A percentile compares a stretch with the other conserved stretches of the same genome.
Evolutionary conservation across 2,888 invertebrate species (phyloP).

Genomic region (Leptinotarsa juncta): DNA sequence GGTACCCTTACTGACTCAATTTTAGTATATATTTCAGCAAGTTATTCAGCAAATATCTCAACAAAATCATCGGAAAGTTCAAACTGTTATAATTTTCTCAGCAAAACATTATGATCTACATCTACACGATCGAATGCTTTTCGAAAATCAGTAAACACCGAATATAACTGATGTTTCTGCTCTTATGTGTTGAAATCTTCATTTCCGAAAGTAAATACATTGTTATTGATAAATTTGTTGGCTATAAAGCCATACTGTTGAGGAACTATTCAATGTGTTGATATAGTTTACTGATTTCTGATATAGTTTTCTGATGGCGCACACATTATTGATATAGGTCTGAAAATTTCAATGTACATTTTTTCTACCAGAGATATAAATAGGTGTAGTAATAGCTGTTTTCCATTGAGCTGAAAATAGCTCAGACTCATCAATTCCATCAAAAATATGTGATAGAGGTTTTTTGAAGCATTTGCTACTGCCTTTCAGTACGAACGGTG

Average conservation of each 20-base stretch:
- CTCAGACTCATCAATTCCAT: neutral
- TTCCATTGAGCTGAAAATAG: neutral
- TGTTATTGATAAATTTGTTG: neutral
- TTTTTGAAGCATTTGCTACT: neutral
- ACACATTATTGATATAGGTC: neutral
- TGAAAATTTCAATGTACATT: neutral
- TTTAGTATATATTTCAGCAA: no score
- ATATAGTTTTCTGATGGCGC: no score
- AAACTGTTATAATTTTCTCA: neutral
- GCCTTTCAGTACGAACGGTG: neutral
- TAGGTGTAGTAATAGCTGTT: neutral
- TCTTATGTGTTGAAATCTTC: neutral
- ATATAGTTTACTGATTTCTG: neutral
- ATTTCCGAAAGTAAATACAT: neutral
- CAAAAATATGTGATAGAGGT: neutral
- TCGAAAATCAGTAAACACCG: neutral
- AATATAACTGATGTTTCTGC: neutral
- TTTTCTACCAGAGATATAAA: neutral
- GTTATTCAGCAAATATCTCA: no score
- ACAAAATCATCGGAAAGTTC: no score
- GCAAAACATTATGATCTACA: neutral
- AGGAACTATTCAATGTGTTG: neutral
- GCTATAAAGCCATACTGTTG: neutral
- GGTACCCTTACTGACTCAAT: no score
- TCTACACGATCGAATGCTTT: neutral